These are phyloP conservation scores for Loris lydekkerianus DNA, from an alignment of 2,797 vertebrate genomes.

Conservation along the genomic window DNA sequence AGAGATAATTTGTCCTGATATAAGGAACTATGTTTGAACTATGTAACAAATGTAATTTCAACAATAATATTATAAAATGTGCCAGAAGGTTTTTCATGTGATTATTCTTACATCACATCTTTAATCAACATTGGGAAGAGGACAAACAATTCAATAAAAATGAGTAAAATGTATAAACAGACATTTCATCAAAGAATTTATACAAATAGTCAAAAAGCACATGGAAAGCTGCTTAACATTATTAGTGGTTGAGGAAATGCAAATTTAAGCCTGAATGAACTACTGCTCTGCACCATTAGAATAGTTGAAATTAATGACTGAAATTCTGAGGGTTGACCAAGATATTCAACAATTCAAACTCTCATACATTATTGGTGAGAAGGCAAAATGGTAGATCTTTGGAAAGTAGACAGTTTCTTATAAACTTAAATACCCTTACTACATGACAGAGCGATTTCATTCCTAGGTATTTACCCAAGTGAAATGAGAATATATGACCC, in stretches of 20 bases:
- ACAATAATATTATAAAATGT: conserved; percentile 8
- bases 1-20: conserved; percentile 2
- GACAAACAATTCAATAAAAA: conserved; percentile 42
- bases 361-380: not conserved
- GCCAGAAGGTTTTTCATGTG: not conserved
- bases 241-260: not conserved
- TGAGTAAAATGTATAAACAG: not conserved
- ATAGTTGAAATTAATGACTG: not conserved
- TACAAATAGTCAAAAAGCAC: not conserved
- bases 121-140: conserved; percentile 33
- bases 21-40: conserved; percentile 38
- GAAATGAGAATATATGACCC: not conserved
- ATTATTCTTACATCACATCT: conserved; percentile 1
- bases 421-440: not conserved
- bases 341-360: not conserved
- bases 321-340: not conserved
- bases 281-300: not conserved
- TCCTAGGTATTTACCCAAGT: not conserved
- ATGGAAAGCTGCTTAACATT: not conserved
- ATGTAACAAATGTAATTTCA: conserved; percentile 4
- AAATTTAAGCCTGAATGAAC: not conserved
- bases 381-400: conserved; percentile 1
- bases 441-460: not conserved
- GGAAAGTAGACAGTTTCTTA: not conserved
- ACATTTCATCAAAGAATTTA: conserved; percentile 30